phyloP scores from a whole-genome alignment of 1,140 invertebrate species.

The Ooceraea biroi region DNA sequence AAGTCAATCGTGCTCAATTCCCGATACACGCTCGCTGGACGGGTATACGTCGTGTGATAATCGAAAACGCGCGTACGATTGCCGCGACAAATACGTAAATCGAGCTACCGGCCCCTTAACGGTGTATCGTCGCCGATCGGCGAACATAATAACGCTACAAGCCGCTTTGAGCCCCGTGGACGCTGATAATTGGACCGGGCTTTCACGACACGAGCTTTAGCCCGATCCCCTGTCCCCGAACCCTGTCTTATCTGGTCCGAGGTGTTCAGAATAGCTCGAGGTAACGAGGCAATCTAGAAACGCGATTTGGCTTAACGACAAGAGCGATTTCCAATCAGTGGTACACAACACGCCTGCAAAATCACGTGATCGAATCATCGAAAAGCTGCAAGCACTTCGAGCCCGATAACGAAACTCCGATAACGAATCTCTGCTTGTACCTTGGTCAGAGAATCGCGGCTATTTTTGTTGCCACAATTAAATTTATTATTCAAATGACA shows the following conservation, averaged over 20 bases:
- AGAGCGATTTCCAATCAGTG: slow-evolving; percentile 76
- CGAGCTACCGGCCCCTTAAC: slow-evolving; percentile 4
- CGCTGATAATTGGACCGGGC: slow-evolving; percentile 76
- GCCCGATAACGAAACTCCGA: slow-evolving; percentile 1
- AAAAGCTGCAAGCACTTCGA: not conserved
- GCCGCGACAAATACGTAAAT: slow-evolving; percentile 18
- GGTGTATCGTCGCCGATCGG: slow-evolving; percentile 61
- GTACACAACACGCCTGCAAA: slow-evolving; percentile 65
- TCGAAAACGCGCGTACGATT: not conserved
- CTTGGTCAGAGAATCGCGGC: not conserved
- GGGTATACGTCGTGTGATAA: not conserved
- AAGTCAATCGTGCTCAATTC: not conserved
- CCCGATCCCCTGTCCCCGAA: slow-evolving; percentile 42
- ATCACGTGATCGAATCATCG: slow-evolving; percentile 60
- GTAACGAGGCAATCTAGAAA: slow-evolving; percentile 76
- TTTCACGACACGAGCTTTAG: slow-evolving; percentile 69
- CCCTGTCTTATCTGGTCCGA: slow-evolving; percentile 43
- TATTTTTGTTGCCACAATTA: not conserved
- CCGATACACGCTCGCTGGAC: not conserved
- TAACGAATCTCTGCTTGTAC: slow-evolving; percentile 8
- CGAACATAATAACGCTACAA: slow-evolving; percentile 67
- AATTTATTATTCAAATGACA: not conserved
- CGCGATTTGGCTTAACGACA: slow-evolving; percentile 76
- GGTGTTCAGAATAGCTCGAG: slow-evolving; percentile 70
- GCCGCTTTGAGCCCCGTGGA: slow-evolving; percentile 69